Evolutionary conservation across 2,113 vertebrate species (phyloP).

Genomic region (Pterocles burchelli): DNA sequence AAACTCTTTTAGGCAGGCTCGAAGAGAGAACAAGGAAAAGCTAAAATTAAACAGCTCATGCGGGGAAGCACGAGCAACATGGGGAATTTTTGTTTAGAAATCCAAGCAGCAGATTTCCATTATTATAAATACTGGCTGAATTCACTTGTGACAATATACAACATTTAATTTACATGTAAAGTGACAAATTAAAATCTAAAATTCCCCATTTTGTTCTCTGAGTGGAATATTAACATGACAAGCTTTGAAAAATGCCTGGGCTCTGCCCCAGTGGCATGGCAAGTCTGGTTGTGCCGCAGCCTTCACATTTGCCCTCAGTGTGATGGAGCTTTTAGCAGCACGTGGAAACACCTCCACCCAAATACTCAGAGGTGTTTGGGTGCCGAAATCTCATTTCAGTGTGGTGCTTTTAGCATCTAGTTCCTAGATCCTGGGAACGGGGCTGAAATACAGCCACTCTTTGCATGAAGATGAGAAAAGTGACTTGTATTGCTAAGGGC

Average conservation of each 20-base stretch:
- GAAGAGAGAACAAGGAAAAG: not conserved
- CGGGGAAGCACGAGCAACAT: not conserved
- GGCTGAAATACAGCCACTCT: not conserved
- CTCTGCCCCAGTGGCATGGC: not conserved
- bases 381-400: not conserved
- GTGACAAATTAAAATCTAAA: constrained; percentile 36
- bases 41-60: constrained; percentile 14
- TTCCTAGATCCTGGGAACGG: not conserved
- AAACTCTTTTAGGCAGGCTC: not conserved
- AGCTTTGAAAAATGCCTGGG: not conserved
- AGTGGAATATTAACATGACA: not conserved
- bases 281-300: not conserved
- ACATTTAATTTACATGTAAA: constrained; percentile 44
- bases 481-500: not conserved
- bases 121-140: constrained; percentile 33
- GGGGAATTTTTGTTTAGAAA: constrained; percentile 22
- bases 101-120: constrained; percentile 31
- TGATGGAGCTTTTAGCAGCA: not conserved
- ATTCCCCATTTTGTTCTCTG: not conserved
- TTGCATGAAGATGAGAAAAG: not conserved
- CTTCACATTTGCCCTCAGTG: not conserved
- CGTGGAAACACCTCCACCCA: not conserved
- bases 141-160: constrained; percentile 33
- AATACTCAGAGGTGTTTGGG: not conserved
- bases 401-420: not conserved